Conservation (phyloP, 2,888 invertebrate species). For the Lasioglossum figueresi region DNA sequence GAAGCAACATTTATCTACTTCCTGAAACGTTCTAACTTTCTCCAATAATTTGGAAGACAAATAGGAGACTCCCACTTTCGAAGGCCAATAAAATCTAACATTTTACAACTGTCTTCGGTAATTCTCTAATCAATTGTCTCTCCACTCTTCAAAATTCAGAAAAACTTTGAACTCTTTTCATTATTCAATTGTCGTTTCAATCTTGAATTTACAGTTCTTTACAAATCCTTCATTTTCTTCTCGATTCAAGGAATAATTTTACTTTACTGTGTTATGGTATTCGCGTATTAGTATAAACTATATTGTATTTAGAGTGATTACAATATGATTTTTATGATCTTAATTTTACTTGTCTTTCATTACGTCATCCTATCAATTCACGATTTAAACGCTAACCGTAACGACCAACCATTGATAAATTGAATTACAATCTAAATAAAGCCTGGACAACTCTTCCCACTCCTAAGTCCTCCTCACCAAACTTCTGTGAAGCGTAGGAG, state of each 20-base stretch:
- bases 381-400: not conserved
- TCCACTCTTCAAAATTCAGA: not conserved
- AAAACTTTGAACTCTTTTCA: not conserved
- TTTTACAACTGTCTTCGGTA: not conserved
- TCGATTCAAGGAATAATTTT: not conserved
- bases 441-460: too few species aligned
- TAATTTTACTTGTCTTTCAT: not conserved
- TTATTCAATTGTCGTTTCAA: not conserved
- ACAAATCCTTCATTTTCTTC: not conserved
- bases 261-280: not conserved
- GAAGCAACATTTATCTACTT: conserved; percentile 1
- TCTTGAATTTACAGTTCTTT: not conserved
- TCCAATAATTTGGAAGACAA: conserved; percentile 3
- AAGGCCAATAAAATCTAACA: not conserved
- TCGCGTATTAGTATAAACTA: too few species aligned
- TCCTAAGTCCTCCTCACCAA: too few species aligned
- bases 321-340: too few species aligned
- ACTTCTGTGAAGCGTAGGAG: too few species aligned
- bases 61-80: not conserved
- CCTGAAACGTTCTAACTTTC: not conserved
- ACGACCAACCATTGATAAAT: not conserved
- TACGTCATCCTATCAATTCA: not conserved
- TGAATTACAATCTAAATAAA: not conserved
- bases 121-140: not conserved
- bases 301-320: too few species aligned